Evolutionary conservation across 2,888 invertebrate genomes (phyloP), one percentile per base, ranked within the genome.

Genomic region (Latrodectus hesperus): DNA sequence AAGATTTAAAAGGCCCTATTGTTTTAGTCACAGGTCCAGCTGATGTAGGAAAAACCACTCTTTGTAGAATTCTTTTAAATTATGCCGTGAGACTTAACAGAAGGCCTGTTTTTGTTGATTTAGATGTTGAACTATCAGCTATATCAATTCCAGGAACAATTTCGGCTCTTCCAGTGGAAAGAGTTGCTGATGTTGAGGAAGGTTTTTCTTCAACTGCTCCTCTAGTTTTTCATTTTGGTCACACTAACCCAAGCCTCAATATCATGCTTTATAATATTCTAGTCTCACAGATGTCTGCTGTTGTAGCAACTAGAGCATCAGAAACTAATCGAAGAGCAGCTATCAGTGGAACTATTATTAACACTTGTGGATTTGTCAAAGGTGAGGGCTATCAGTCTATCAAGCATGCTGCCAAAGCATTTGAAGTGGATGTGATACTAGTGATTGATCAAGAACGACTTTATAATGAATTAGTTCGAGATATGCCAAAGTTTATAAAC

Each of bases 301-400:
- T 96, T 11, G 95, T 98, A 64, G 94, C 95, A 2, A 96, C 96
- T 91, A 94, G 97, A 89, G 94, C 98, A 92, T 94, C 98, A 92
- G 96, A 96, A 91, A 95, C 95, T 12, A 98, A 98, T 91, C 96
- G 96, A 91, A 96, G 96, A 94, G 93, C 92, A 10, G 92, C 92
- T 89, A 90, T 91, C 11, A 93, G 93, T 4, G 99, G 99, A 0
- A 96, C 97, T 5, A 95, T 99, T 60, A 97, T 99, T 90, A 99
- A 99, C 92, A 99, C 99, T 0, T 98, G 98, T 91, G 99, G 99
- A 0, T 99, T 98, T 98, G 95, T 99, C 2, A 98, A 98, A 92
- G 96, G 73, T 22, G 88, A 89, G 73, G 99, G 99, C 0, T 99
- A 98, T 92, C 95, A 95, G 91, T 94, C 96, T 81, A 92, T 99